These are phyloP conservation scores for Spermophilus dauricus DNA, from an alignment of 2,113 vertebrate genomes.

Conservation along the genomic window DNA sequence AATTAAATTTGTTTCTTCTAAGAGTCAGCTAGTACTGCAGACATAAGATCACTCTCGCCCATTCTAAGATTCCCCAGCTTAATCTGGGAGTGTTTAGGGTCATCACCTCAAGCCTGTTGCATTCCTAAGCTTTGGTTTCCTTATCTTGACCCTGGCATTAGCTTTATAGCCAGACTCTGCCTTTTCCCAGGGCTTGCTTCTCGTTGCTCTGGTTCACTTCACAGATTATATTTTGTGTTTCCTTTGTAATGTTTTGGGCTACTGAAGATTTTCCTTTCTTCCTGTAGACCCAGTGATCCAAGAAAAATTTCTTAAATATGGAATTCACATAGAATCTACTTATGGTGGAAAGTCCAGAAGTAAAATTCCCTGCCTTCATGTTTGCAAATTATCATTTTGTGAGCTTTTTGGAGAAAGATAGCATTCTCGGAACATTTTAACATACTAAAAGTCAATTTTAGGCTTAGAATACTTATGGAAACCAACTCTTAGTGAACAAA, in stretches of 20 bases:
- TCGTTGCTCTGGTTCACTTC: not conserved
- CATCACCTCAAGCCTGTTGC: not conserved
- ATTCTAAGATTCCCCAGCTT: not conserved
- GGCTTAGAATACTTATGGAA: not conserved
- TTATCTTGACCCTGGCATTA: not conserved
- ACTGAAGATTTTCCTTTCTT: constrained; percentile 22
- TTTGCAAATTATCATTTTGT: constrained; percentile 47
- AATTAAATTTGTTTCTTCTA: constrained; percentile 38
- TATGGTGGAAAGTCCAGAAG: not conserved
- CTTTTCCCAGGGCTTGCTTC: not conserved
- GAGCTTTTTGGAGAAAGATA: constrained; percentile 9
- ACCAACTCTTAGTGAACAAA: constrained; percentile 42
- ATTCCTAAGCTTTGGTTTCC: not conserved
- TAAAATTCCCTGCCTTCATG: not conserved
- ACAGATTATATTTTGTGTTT: constrained; percentile 18
- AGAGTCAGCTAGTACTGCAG: not conserved
- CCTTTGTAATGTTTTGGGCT: not conserved
- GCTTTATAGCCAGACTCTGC: not conserved
- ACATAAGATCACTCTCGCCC: not conserved
- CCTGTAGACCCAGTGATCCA: not conserved
- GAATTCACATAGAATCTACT: constrained; percentile 32
- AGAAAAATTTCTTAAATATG: constrained; percentile 23
- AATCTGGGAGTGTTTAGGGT: not conserved
- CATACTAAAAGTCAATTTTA: constrained; percentile 30
- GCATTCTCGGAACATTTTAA: constrained; percentile 34